Conservation (phyloP, 2,113 vertebrate genomes). For the Myotis davidii region DNA sequence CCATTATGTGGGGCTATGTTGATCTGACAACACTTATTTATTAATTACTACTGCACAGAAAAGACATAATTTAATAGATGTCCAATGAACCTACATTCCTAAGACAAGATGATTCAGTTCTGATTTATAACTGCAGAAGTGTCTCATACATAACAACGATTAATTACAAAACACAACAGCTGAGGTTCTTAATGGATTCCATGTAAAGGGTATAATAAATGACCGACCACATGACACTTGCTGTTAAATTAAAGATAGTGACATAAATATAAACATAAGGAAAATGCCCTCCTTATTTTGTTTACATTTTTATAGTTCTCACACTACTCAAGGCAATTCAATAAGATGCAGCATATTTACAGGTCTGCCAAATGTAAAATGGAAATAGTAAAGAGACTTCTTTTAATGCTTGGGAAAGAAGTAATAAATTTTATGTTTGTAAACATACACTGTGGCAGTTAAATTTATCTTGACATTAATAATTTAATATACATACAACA, state of each 20-base stretch:
- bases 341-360: background rate
- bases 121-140: constrained; percentile 54
- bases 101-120: constrained; percentile 58
- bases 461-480: constrained; percentile 53
- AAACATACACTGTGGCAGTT: constrained; percentile 25
- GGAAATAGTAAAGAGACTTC: constrained; percentile 33
- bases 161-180: constrained; percentile 43
- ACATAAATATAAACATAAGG: constrained; percentile 46
- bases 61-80: constrained; percentile 38
- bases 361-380: constrained; percentile 55
- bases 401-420: constrained; percentile 61
- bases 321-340: constrained; percentile 9
- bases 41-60: constrained; percentile 58
- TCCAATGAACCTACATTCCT: constrained; percentile 37
- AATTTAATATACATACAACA: constrained; percentile 41
- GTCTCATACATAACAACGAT: background rate
- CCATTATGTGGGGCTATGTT: background rate
- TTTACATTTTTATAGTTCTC: background rate
- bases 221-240: background rate
- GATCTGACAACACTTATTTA: constrained; percentile 26
- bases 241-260: background rate
- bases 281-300: background rate
- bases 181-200: constrained; percentile 56
- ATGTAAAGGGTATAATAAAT: constrained; percentile 52
- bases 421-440: constrained; percentile 43